phyloP scores from a whole-genome alignment of 2,113 vertebrate species.

The Laterallus jamaicensis region DNA sequence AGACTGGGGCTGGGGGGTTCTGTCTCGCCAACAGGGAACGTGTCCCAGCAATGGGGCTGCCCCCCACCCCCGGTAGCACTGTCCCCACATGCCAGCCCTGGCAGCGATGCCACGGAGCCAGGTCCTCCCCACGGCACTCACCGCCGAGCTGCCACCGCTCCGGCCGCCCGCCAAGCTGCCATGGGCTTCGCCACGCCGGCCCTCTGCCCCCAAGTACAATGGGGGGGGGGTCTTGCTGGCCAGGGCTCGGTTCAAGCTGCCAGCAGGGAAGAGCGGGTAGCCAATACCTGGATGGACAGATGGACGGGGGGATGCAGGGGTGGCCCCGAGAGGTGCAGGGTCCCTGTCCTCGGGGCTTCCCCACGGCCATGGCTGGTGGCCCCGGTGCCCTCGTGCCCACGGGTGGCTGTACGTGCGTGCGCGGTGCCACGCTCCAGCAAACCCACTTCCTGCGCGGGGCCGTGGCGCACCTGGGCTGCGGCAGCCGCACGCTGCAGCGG shows the following conservation, averaged over 20 bases:
- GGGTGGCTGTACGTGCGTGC: not conserved
- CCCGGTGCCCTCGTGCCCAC: rapidly evolving
- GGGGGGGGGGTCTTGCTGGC: conserved; percentile 83
- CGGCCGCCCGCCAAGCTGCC: conserved; percentile 58
- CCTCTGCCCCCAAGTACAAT: conserved; percentile 77
- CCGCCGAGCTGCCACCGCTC: conserved; percentile 64
- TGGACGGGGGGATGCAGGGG: not conserved
- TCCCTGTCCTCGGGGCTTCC: rapidly evolving
- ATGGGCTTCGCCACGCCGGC: conserved; percentile 72
- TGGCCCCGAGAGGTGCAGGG: rapidly evolving
- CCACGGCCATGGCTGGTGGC: not conserved
- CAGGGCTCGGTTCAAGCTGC: conserved; percentile 78
- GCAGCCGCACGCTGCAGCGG: not conserved
- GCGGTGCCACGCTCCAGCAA: not conserved
- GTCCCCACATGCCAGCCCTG: not conserved
- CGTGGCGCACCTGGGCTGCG: not conserved
- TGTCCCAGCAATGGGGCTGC: too few relatives aligned
- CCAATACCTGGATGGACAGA: conserved; percentile 75
- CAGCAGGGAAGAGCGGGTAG: conserved; percentile 83
- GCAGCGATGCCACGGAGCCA: not conserved
- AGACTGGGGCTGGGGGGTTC: not conserved
- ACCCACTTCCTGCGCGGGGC: not conserved
- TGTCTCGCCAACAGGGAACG: rapidly evolving
- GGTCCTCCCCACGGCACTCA: conserved; percentile 58
- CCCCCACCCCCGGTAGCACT: rapidly evolving